phyloP scores from a whole-genome alignment of 1,140 invertebrate genomes.

The Drosophila neocordata region DNA sequence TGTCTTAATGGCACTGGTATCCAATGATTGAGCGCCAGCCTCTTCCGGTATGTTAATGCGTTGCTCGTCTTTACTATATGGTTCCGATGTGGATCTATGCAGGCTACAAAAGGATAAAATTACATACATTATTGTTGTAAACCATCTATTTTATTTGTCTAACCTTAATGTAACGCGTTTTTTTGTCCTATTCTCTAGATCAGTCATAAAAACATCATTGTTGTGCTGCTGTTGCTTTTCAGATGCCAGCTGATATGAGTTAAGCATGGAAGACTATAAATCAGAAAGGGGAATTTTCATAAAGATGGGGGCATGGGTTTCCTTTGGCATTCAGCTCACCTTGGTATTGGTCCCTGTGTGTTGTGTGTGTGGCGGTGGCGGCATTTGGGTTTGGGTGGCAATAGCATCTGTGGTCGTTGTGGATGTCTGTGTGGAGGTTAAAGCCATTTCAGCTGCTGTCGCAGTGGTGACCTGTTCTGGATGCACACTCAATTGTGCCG shows the following conservation, averaged over 20 bases:
- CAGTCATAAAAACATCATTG: constrained; percentile 87
- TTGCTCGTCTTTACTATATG: constrained; percentile 74
- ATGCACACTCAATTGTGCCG: constrained; percentile 83
- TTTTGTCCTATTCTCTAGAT: constrained; percentile 91
- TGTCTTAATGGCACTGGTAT: constrained; percentile 43
- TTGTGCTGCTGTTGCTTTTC: constrained; percentile 70
- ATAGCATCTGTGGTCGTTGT: constrained; percentile 71
- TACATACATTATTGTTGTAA: background rate
- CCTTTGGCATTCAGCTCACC: constrained; percentile 21
- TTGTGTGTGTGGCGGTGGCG: constrained; percentile 57
- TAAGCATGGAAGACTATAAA: constrained; percentile 91
- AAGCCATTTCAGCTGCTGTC: constrained; percentile 51
- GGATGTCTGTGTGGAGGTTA: constrained; percentile 62
- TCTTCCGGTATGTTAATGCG: constrained; percentile 72
- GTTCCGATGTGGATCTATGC: constrained; percentile 76
- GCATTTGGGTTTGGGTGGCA: constrained; percentile 68
- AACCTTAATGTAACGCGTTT: constrained; percentile 92
- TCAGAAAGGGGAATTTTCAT: constrained; percentile 71
- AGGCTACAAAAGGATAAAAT: constrained; percentile 35
- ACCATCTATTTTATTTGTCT: background rate
- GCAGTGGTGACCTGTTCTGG: constrained; percentile 54
- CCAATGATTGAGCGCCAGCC: constrained; percentile 65
- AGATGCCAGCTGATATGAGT: constrained; percentile 84
- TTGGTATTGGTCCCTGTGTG: constrained; percentile 77
- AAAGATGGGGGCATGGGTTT: background rate